These are phyloP conservation scores for Parnassius orleans DNA, from an alignment of 2,888 invertebrate species.

Conservation along the genomic window DNA sequence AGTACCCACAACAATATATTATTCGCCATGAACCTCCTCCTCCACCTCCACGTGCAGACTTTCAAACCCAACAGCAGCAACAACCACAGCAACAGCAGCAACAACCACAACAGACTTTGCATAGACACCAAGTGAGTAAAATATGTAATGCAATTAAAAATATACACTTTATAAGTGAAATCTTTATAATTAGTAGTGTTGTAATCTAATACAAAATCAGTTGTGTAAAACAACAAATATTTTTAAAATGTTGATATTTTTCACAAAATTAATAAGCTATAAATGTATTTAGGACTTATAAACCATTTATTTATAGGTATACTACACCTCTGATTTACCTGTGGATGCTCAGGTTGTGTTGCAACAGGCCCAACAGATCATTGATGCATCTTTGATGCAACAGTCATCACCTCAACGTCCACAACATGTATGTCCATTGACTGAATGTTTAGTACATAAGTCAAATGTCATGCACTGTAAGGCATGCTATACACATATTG, in stretches of 20 bases:
- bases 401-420: slow-evolving; percentile 74
- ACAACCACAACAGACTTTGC: slow-evolving; percentile 53
- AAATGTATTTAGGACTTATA: slow-evolving; percentile 35
- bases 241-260: too few species aligned
- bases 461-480: slow-evolving; percentile 31
- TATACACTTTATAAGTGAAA: background rate
- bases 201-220: background rate
- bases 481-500: background rate
- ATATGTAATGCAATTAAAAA: background rate
- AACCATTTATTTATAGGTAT: slow-evolving; percentile 77
- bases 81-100: slow-evolving; percentile 53
- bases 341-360: slow-evolving; percentile 80
- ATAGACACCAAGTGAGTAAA: slow-evolving; percentile 56
- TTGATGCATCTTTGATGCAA: slow-evolving; percentile 80
- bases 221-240: too few species aligned
- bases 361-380: slow-evolving; percentile 79
- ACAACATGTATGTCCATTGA: slow-evolving; percentile 76
- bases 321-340: slow-evolving; percentile 79
- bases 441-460: slow-evolving; percentile 34
- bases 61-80: slow-evolving; percentile 56
- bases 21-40: slow-evolving; percentile 68
- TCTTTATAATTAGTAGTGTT: background rate
- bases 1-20: slow-evolving; percentile 74
- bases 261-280: background rate
- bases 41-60: slow-evolving; percentile 53